Base-by-base conservation (phyloP, 1,140 invertebrate genomes). In the Onthophagus taurus region DNA sequence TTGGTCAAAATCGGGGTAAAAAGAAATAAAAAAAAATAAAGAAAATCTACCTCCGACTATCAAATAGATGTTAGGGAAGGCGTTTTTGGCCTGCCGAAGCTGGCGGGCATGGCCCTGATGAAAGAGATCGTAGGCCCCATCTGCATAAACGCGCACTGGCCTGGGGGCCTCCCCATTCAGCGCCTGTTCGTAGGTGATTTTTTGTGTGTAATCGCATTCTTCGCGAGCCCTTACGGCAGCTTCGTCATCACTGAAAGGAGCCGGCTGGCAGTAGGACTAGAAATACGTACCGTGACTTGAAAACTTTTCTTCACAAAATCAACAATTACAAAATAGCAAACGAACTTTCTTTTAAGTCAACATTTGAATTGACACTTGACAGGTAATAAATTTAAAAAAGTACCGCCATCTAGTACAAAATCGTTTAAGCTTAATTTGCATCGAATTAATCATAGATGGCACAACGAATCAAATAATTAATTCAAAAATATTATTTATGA, bases 71-170 rank as follows among this genome's bases (percentile, higher is more conserved):
- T 97, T 95, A 19, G 94, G 91, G 63, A 99, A 97, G 26, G 91
- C 76, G 60, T 85, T 93, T 69, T 99, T 99, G 13, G 94, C 95
- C 47, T 99, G 97, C 80, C 93, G 88, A 19, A 99, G 69, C 61
- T 99, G 94, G 37, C 92, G 71, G 13, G 96, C 94, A 72, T 99
- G 97, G 1, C 97, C 97, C 65, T 96, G 90, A 69, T 95, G 90
- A 68, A 95, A 95, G 31, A 97, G 75, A 71, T 98, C 94, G 63
- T 97, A 98, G 55, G 97, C 97, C 36, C 95, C 95, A 75, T 98
- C 95, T 3, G 94, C 89, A 67, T 97, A 98, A 1, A 97, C 87
- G 50, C 95, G 71, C 37, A 97, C 78, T 51, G 77, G 76, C 42
- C 95, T 74, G 2, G 76, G 71, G 4, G 81, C 83, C 72, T 68